A percentile compares a stretch with the other conserved stretches of the same genome.
Evolutionary conservation across 2,888 invertebrate species (phyloP).

Genomic region (Caenorhabditis sulstoni): DNA sequence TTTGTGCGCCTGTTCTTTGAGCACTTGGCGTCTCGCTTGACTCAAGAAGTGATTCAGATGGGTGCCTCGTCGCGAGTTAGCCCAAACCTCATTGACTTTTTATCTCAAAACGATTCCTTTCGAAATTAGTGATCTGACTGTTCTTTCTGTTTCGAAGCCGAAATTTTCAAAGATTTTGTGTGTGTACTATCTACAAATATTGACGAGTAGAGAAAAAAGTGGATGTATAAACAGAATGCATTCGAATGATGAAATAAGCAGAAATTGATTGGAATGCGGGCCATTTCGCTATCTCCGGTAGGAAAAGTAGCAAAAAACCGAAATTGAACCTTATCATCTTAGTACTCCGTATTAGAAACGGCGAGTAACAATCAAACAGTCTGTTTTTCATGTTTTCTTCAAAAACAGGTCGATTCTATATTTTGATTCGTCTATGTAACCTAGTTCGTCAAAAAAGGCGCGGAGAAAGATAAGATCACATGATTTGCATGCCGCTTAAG

Average conservation of each 20-base stretch:
- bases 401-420: conserved; percentile 25
- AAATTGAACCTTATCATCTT: background rate
- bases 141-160: background rate
- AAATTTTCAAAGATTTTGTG: background rate
- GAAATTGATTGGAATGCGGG: background rate
- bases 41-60: conserved; percentile 2
- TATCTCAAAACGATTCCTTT: too few species aligned
- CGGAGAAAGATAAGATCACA: conserved; percentile 4
- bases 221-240: background rate
- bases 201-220: background rate
- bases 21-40: conserved; percentile 17
- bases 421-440: background rate
- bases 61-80: background rate
- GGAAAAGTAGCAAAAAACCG: background rate
- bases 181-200: too few species aligned
- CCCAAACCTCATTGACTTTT: too few species aligned
- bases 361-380: conserved; percentile 16
- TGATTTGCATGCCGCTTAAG: conserved; percentile 3
- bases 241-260: background rate
- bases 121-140: too few species aligned
- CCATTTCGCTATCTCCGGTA: background rate
- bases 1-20: conserved; percentile 51
- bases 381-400: background rate
- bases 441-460: conserved; percentile 39
- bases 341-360: background rate